Evolutionary conservation across 2,113 vertebrate genomes (phyloP), one percentile per base, ranked within the genome.

Genomic region (Brachypodius melanocephalos): DNA sequence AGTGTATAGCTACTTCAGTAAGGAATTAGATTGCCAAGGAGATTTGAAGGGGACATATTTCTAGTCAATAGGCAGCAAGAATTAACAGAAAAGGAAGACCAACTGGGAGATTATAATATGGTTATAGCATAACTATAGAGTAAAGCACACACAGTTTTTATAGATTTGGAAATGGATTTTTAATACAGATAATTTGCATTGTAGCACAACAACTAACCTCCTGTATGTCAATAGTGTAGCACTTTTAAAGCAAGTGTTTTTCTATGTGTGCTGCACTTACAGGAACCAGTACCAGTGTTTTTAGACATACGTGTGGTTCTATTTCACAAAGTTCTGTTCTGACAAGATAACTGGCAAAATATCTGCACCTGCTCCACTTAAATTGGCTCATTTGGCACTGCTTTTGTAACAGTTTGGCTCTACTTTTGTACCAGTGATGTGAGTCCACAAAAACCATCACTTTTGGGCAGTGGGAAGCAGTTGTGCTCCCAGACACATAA

Each of bases 261-360:
- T 42, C 28, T 26, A 2, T 15, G 29, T 55, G 6, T 14, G 46
- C 25, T 34, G 6, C 8, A 19, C 74, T 77, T 61, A 22, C 15
- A 73, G 18, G 40, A 81, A 13, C 0, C 40, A 63, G 17, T 14
- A 10, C 25, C 25, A 48, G 5, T 22, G 21, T 71, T 85, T 25
- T 21, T 45, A 32, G 14, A 22, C 8, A 15, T 8, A 6, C 0
- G 0, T 10, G 14, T 31, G 8, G 22, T 51, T 51, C 59, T 81
- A n/a, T 69, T 36, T 73, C 68, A 49, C 25, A 58, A 46, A 88
- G 40, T 21, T 69, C n/a, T 61, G 19, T 43, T 78, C 25, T 77
- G 36, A 14, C 31, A 71, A 43, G 10, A 6, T 34, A 55, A 51
- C 10, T 17, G 52, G 16, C 3, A 59, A 66, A 74, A 43, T 17